A percentile compares a stretch with the other conserved stretches of the same genome.
These are phyloP conservation scores for Cephonodes hylas DNA, from an alignment of 2,888 invertebrate genomes.

Conservation along the genomic window DNA sequence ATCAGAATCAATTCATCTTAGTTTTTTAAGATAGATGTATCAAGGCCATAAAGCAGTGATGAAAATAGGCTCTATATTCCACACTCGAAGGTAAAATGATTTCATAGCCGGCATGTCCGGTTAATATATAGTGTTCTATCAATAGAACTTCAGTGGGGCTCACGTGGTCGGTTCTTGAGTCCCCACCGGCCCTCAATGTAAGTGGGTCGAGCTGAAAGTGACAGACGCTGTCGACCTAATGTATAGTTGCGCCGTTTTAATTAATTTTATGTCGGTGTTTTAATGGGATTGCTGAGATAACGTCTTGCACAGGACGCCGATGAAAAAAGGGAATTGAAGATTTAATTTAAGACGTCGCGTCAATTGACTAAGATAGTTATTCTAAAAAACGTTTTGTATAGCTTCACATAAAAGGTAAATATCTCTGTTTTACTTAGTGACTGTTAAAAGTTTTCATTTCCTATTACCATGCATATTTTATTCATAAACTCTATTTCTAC, in stretches of 20 bases:
- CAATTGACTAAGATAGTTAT: too few species aligned
- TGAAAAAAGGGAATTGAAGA: background rate
- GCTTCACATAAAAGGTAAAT: too few species aligned
- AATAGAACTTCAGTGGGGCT: constrained; percentile 31
- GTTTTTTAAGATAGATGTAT: too few species aligned
- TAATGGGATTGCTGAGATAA: constrained; percentile 5
- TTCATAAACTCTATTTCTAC: too few species aligned
- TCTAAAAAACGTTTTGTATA: too few species aligned
- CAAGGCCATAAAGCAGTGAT: background rate
- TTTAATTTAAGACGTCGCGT: background rate
- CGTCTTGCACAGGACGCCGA: background rate
- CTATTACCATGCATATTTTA: too few species aligned
- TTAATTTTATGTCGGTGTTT: constrained; percentile 40
- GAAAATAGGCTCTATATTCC: background rate
- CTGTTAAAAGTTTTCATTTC: too few species aligned
- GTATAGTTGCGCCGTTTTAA: constrained; percentile 48
- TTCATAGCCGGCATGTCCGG: background rate
- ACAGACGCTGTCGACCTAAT: constrained; percentile 43
- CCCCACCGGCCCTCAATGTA: constrained; percentile 36
- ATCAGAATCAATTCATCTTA: too few species aligned
- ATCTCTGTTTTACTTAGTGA: too few species aligned
- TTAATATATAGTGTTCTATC: constrained; percentile 14
- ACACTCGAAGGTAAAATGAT: background rate
- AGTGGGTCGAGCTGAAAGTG: constrained; percentile 57
- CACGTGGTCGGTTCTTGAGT: constrained; percentile 35